Base-by-base conservation (phyloP, 2,888 invertebrate species). In the Mallateleia sp. region DNA sequence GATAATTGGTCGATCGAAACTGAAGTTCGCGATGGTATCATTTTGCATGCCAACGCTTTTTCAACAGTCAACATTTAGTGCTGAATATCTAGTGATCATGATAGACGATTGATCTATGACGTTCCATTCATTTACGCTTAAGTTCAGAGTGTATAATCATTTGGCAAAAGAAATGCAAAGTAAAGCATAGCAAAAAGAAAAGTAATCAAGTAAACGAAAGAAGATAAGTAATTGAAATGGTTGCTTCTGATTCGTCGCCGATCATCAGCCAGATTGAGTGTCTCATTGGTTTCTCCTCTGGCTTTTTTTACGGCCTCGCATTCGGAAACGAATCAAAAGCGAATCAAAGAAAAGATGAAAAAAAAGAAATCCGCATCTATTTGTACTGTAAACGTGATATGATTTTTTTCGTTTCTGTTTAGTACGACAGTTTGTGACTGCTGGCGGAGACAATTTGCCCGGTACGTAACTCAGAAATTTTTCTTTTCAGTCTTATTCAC, bases 381-480 rank as follows among this genome's bases (percentile, higher is more conserved):
- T 92, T 91, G 90, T 81, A 89, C 85, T 89, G 80, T 85, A 87
- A 89, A 85, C 89, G 89, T 87, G 89, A 89, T 89, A 89, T 89
- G 89, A 87, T 87, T 89, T 89, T 90, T 94, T 95, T 94, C 94
- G 94, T 95, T 94, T 95, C 95, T 95, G 95, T 95, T 95, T 95
- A 95, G 95, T 95, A 94, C 95, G 95, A 95, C 95, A 95, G 93
- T 95, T 95, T 95, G 94, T 94, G 95, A 94, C 95, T 94, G 94
- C 95, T 94, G 95, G 95, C 94, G 95, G 95, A 95, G 95, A 95
- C 95, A 95, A 95, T 95, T 95, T 95, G 94, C 95, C 95, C 95
- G 96, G 96, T 96, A 95, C 95, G 95, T 95, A 95, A 95, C 93
- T 94, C 94, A 94, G 92, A 80, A 93, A 93, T 93, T 93, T 93